Base-by-base conservation (phyloP, 2,888 invertebrate genomes). In the Dyspetes luteomarginatus region DNA sequence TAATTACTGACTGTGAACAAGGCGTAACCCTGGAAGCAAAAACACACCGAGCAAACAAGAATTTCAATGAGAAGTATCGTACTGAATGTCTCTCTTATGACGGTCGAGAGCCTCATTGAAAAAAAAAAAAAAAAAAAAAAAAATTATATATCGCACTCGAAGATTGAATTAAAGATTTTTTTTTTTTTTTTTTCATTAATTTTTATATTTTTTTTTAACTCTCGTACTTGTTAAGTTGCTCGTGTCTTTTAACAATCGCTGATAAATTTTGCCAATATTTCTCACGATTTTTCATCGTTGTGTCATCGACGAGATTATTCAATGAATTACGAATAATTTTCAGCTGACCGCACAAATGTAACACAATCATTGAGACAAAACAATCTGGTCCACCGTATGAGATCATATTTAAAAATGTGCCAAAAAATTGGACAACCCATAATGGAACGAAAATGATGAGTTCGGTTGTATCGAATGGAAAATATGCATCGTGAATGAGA, bases 291-390 rank as follows among this genome's bases (percentile, higher is more conserved):
- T 12, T 12, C 7, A 15, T 19, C 4, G 7, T 45, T 3, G 30
- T 52, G 4, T 67, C 28, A 9, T 67, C 41, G 4, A 67, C 50
- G n/a, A 67, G 52, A 28, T 67, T 12, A 45, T 15, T 71, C 7
- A 56, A 5, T 15, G 55, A 45, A 56, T 48, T 45, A 19, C 28
- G 55, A 50, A 48, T 43, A 7, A 55, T 72, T 12, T 72, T 62
- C 9, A 88, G 41, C 48, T 88, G 88, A 4, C 85, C 85, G 50
- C 87, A 89, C 7, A 87, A 22, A 28, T 88, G 88, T 9, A 88
- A 30, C 0, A 88, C 83, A 2, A 86, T 43, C 1, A 86, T 77
- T 0, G 81, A 80, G 3, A 87, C 64, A 12, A 85, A 86, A 0
- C 85, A 73, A 22, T 89, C 89, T 15, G 85, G 78, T 3, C 81